Base-by-base conservation (phyloP, 1,140 invertebrate species). In the Brachionus calyciflorus region DNA sequence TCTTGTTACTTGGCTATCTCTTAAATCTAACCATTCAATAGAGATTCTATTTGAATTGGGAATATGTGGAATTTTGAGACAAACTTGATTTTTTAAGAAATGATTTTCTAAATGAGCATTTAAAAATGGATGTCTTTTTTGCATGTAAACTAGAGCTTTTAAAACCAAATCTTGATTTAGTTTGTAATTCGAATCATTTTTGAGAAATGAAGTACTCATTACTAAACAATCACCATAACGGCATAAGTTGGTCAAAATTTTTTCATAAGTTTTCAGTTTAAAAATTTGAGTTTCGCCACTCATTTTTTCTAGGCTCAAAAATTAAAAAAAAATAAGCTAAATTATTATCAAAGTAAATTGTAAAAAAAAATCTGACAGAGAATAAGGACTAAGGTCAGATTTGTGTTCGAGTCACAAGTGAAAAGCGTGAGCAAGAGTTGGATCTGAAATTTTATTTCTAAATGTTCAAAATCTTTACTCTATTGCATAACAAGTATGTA, bases 101-200 rank as follows among this genome's bases (percentile, higher is more conserved):
- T 10, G 44, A 17, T 12, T 70, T 33, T 70, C 26, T 41, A 70
- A 21, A 48, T 70, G 37, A 17, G 40, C 26, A 37, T 51, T 48
- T 17, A 70, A 30, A 30, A 70, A 48, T 30, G 68, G 68, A 37
- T 70, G 68, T 5, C 68, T 26, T 28, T 28, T 41, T 48, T 68
- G 63, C 63, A 68, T 55, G 33, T 12, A 55, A 28, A 55, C 19
- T 55, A 55, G 33, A 55, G 53, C 53, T 55, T 28, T 55, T 28
- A 4, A 28, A 6, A 55, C 53, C 24, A 26, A 14, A 14, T 24
- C 28, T 55, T 17, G 28, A 28, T 55, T 28, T 28, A 55, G n/a
- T n/a, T 55, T 55, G 17, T 3, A 10, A n/a, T 55, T 55, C n/a
- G 53, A 55, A n/a, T 30, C 10, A 55, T 55, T 55, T 12, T n/a